Conservation (phyloP, 2,888 invertebrate species). For the Nemurella pictetii region DNA sequence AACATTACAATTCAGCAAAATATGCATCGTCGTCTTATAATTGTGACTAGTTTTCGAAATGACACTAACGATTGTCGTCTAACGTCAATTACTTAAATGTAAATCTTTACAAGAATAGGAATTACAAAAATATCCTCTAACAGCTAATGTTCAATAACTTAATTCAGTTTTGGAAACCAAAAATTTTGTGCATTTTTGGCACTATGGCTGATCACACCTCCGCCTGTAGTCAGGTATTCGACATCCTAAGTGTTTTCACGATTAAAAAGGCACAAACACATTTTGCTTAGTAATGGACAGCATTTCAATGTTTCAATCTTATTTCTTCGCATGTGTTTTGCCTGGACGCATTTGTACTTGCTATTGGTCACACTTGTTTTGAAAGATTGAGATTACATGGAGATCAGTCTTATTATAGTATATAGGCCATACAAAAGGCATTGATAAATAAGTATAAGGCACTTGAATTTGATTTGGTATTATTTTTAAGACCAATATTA, state of each 20-base stretch:
- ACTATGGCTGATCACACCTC: conserved; percentile 21
- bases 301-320: background rate
- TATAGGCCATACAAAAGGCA: conserved; percentile 24
- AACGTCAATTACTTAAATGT: conserved; percentile 22
- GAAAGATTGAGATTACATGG: conserved; percentile 23
- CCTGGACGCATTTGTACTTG: conserved; percentile 27
- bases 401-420: conserved; percentile 25
- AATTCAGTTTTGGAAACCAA: conserved; percentile 26
- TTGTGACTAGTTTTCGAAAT: conserved; percentile 40
- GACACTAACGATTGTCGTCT: conserved; percentile 9
- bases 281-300: background rate
- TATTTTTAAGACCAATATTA: conserved; percentile 9
- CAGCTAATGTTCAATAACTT: background rate
- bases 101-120: conserved; percentile 34
- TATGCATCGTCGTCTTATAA: background rate
- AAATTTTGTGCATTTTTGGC: conserved; percentile 33
- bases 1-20: conserved; percentile 18
- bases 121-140: conserved; percentile 30
- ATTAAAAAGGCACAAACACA: background rate
- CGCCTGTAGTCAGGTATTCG: background rate
- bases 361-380: conserved; percentile 18
- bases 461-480: conserved; percentile 2
- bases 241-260: background rate
- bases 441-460: conserved; percentile 18
- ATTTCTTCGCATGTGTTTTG: background rate